These are phyloP conservation scores for Archips crataeganus DNA, from an alignment of 2,888 invertebrate genomes.

Conservation along the genomic window DNA sequence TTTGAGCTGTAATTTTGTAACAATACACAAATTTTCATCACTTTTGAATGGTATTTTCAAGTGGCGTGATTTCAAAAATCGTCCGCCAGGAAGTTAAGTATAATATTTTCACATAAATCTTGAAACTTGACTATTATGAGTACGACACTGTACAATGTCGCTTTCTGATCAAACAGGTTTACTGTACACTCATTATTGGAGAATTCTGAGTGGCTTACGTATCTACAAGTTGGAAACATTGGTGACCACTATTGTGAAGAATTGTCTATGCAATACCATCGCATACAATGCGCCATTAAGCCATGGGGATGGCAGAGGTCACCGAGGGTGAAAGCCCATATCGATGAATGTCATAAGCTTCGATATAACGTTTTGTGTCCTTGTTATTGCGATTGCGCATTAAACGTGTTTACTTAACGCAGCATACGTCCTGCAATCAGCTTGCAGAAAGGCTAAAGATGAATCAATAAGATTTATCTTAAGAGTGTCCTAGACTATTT, in stretches of 20 bases:
- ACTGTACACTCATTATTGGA: background rate
- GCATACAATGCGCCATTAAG: background rate
- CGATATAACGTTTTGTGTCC: slow-evolving; percentile 2
- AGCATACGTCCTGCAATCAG: background rate
- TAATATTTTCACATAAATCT: slow-evolving; percentile 37
- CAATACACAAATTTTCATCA: too few species aligned
- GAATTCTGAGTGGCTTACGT: background rate
- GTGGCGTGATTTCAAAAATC: too few species aligned
- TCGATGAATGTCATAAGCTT: slow-evolving; percentile 1
- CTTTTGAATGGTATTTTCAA: too few species aligned
- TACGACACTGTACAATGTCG: background rate
- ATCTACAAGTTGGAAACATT: background rate
- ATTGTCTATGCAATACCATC: background rate
- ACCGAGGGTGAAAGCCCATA: slow-evolving; percentile 2
- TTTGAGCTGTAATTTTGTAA: too few species aligned
- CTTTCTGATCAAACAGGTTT: slow-evolving; percentile 5
- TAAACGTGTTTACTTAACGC: slow-evolving; percentile 7
- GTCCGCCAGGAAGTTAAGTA: background rate
- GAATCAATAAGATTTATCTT: background rate
- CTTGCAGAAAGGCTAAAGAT: background rate
- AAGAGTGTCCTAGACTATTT: background rate
- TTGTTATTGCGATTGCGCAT: slow-evolving; percentile 7
- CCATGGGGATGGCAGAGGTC: slow-evolving; percentile 7
- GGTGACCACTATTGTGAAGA: background rate
- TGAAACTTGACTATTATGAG: background rate